A percentile compares a stretch with the other conserved stretches of the same genome.
Evolutionary conservation across 1,140 invertebrate genomes (phyloP).

Genomic region (Yoshiicerus persimilis): DNA sequence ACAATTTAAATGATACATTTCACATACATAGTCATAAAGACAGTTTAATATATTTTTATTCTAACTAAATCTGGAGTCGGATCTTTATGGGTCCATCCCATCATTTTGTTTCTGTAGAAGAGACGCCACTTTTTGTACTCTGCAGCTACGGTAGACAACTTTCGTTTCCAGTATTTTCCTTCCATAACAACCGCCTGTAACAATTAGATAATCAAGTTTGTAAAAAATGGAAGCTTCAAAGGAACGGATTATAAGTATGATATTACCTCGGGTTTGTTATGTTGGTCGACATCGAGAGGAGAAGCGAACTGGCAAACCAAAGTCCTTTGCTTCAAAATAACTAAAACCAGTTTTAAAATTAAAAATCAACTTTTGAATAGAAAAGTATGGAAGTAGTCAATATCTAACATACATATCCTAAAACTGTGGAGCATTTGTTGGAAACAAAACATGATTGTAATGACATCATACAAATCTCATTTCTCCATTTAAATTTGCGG

Average conservation of each 20-base stretch:
- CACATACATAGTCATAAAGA: not conserved
- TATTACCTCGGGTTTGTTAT: constrained; percentile 88
- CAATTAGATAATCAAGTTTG: too few species aligned
- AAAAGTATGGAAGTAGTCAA: not conserved
- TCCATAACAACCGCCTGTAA: constrained; percentile 87
- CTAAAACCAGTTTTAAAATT: constrained; percentile 61
- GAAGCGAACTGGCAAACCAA: constrained; percentile 94
- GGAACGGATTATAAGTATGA: not conserved
- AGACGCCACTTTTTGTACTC: constrained; percentile 99
- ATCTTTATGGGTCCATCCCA: constrained; percentile 72
- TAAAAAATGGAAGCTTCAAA: not conserved
- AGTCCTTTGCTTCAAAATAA: constrained; percentile 86
- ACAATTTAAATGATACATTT: not conserved
- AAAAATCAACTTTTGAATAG: too few species aligned
- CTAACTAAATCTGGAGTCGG: constrained; percentile 69
- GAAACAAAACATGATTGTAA: too few species aligned
- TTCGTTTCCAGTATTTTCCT: constrained; percentile 98
- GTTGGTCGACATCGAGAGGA: constrained; percentile 88
- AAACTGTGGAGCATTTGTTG: too few species aligned
- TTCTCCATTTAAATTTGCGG: too few species aligned
- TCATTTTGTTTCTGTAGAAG: constrained; percentile 83
- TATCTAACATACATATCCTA: not conserved
- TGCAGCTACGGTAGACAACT: constrained; percentile 91
- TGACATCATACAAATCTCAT: too few species aligned
- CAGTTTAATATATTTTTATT: too few species aligned